Base-by-base conservation (phyloP, 2,888 invertebrate species). In the Pycnomerus fuliginosus region DNA sequence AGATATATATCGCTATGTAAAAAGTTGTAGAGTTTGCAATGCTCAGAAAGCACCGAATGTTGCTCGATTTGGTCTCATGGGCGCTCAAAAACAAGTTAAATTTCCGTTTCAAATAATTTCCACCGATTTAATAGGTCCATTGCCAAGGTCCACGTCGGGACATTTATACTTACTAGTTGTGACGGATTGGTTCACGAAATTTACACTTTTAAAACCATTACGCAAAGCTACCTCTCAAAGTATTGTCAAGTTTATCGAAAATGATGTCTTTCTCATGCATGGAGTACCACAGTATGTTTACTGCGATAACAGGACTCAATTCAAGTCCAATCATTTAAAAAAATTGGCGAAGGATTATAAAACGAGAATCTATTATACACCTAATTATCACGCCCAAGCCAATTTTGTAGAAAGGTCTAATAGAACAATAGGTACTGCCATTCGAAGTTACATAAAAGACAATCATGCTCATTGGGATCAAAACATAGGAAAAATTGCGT, bases 41-140 rank as follows among this genome's bases (percentile, higher is more conserved):
- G 44, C 52, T 7, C 52, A 59, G 23, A 59, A 56, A 37, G 16
- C 38, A 3, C 25, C 34, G 8, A 48, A 48, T 33, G 17, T 5
- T 1, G 38, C 40, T 4, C 35, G 43, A n/a, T 27, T 50, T 15
- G 51, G 54, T 12, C 22, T 53, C 5, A 54, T 58, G 52, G 56
- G 55, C 12, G 23, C 16, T 5, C 46, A 45, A 38, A 53, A 52
- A 25, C 22, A 12, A 2, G 43, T 44, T n/a, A 16, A 29, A 12
- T 42, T 16, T 15, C 52, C 55, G 2, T 56, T 28, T 13, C 45
- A 58, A 38, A 20, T 52, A n/a, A 40, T 58, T 3, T 44, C 48
- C 3, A 10, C 46, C 2, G 56, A 58, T 36, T 11, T 53, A 1
- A 43, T 52, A 12, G 50, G 55, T n/a, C 52, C 53, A 1, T 34